A percentile compares a stretch with the other conserved stretches of the same genome.
These are phyloP conservation scores for Drosophila rellima DNA, from an alignment of 2,888 invertebrate species.

Conservation along the genomic window DNA sequence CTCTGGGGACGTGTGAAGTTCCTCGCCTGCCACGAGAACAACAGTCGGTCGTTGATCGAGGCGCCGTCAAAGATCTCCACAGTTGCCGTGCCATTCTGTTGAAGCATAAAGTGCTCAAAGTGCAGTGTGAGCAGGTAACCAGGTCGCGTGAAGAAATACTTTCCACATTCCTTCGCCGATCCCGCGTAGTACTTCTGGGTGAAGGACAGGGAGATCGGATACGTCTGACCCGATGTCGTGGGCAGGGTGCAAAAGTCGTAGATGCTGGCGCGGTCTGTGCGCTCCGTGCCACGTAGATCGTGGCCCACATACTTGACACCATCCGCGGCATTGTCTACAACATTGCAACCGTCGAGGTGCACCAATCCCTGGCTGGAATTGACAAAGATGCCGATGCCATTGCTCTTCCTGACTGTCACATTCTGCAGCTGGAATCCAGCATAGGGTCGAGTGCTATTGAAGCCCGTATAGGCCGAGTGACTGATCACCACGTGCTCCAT, in stretches of 20 bases:
- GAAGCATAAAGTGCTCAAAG: slow-evolving; percentile 92
- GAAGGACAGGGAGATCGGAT: slow-evolving; percentile 93
- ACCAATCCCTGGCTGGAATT: slow-evolving; percentile 95
- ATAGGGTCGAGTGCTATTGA: slow-evolving; percentile 94
- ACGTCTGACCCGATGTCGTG: slow-evolving; percentile 93
- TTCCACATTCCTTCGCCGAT: slow-evolving; percentile 90
- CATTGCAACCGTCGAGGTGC: slow-evolving; percentile 91
- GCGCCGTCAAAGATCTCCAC: slow-evolving; percentile 93
- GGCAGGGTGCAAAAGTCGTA: slow-evolving; percentile 95
- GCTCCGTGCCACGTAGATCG: slow-evolving; percentile 91
- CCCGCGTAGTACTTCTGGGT: slow-evolving; percentile 92
- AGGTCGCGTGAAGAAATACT: slow-evolving; percentile 91
- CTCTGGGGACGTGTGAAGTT: slow-evolving; percentile 96
- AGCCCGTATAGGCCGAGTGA: slow-evolving; percentile 96
- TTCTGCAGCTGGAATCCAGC: slow-evolving; percentile 93
- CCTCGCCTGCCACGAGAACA: slow-evolving; percentile 90
- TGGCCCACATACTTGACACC: slow-evolving; percentile 95
- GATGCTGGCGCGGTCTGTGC: slow-evolving; percentile 91
- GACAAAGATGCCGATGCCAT: slow-evolving; percentile 95
- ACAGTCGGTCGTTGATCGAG: slow-evolving; percentile 89
- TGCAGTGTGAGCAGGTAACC: slow-evolving; percentile 94
- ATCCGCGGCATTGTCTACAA: slow-evolving; percentile 95
- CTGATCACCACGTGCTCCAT: slow-evolving; percentile 94
- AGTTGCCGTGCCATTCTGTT: slow-evolving; percentile 90
- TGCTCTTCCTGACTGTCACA: slow-evolving; percentile 93